Evolutionary conservation across 2,888 invertebrate species (phyloP).

Genomic region (Amphipoea lucens): DNA sequence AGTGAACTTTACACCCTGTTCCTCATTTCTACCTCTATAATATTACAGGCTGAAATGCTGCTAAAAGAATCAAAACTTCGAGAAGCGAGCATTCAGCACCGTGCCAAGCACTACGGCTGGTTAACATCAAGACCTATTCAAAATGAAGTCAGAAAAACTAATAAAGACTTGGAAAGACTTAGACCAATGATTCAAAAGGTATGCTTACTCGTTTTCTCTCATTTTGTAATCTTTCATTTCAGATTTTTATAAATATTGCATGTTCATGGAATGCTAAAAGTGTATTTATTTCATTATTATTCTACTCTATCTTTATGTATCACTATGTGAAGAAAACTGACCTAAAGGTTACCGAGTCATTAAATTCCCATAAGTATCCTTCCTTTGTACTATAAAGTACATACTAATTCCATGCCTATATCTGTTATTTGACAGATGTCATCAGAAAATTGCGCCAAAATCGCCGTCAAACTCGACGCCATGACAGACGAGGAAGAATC

Average conservation of each 20-base stretch:
- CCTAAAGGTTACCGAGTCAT: background rate
- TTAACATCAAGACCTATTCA: conserved; percentile 68
- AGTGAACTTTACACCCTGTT: too few species aligned
- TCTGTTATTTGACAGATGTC: conserved; percentile 73
- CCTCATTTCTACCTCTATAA: too few species aligned
- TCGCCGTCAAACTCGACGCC: conserved; percentile 80
- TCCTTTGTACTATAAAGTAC: background rate
- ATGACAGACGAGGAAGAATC: conserved; percentile 67
- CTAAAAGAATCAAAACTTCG: conserved; percentile 67
- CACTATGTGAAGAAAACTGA: rapidly evolving
- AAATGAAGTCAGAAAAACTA: conserved; percentile 32
- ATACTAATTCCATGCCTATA: background rate
- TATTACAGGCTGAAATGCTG: conserved; percentile 72
- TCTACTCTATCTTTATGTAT: background rate
- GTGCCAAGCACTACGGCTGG: conserved; percentile 74
- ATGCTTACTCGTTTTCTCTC: background rate
- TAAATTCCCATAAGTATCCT: background rate
- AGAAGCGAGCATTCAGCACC: conserved; percentile 57
- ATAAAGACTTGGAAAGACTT: conserved; percentile 69
- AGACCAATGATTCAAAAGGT: conserved; percentile 75
- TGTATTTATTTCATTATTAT: too few species aligned
- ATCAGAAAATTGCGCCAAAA: conserved; percentile 78
- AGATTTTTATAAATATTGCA: background rate
- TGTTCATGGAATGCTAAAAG: background rate
- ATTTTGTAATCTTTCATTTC: background rate